Evolutionary conservation across 2,113 vertebrate species (phyloP).

Genomic region (Ochotona curzoniae): DNA sequence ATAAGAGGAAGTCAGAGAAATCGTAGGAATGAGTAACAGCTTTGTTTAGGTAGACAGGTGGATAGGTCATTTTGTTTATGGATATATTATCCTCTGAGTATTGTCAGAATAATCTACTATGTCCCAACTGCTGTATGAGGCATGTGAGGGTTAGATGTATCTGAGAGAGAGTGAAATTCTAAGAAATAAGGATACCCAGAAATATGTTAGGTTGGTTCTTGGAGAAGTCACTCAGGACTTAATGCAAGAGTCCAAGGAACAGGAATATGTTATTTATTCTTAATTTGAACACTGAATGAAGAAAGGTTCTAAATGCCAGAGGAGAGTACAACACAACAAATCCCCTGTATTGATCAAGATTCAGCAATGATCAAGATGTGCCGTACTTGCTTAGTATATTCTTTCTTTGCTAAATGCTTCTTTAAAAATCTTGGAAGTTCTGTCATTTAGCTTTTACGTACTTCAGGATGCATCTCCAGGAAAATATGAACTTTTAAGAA

Average conservation of each 20-base stretch:
- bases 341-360: background rate
- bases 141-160: background rate
- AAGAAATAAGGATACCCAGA: background rate
- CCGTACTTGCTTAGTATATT: background rate
- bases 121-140: background rate
- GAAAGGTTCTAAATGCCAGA: background rate
- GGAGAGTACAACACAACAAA: background rate
- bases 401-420: background rate
- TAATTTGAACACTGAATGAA: background rate
- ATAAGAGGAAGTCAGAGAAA: background rate
- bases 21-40: background rate
- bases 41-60: conserved; percentile 17
- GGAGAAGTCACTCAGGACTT: background rate
- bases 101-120: background rate
- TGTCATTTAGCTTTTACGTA: background rate
- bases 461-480: background rate
- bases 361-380: background rate
- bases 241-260: background rate
- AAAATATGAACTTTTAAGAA: background rate
- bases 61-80: background rate
- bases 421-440: conserved; percentile 3
- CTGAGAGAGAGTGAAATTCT: background rate
- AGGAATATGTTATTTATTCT: conserved; percentile 14
- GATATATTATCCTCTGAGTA: background rate
- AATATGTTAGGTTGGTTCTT: background rate